Conservation (phyloP, 2,797 vertebrate species). For the Gephyroberyx darwinii region DNA sequence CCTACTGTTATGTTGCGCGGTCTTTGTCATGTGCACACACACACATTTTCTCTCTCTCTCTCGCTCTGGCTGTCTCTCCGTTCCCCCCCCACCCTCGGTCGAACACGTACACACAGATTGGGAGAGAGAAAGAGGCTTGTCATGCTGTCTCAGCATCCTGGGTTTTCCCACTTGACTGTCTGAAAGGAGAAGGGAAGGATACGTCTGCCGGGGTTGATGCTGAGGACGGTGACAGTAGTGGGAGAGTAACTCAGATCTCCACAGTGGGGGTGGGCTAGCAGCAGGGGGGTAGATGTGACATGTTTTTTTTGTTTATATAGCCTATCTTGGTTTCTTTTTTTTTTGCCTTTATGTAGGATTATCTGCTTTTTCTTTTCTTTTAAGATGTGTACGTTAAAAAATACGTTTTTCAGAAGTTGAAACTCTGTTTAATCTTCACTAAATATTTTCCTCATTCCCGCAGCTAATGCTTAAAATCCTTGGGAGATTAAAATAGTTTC, state of each 20-base stretch:
- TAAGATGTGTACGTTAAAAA: background rate
- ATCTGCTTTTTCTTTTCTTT: background rate
- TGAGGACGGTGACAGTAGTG: background rate
- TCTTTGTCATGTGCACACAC: slow-evolving; percentile 31
- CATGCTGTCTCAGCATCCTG: slow-evolving; percentile 49
- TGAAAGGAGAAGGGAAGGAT: slow-evolving; percentile 11
- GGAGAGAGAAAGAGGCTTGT: slow-evolving; percentile 36
- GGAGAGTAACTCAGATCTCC: background rate
- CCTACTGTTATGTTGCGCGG: slow-evolving; percentile 44
- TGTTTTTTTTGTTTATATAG: too few species aligned
- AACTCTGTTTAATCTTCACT: too few species aligned
- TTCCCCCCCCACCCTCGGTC: slow-evolving; percentile 15
- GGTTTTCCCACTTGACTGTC: slow-evolving; percentile 45
- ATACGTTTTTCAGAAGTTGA: too few species aligned
- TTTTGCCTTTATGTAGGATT: background rate
- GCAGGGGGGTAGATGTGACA: background rate
- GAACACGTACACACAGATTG: slow-evolving; percentile 2
- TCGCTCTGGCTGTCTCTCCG: background rate
- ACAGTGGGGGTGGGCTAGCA: background rate
- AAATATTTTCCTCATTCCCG: background rate
- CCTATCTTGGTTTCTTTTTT: background rate
- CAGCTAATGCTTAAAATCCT: background rate
- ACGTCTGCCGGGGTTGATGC: background rate
- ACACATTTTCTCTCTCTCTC: background rate
- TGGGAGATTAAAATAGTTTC: too few species aligned